Conservation (phyloP, 2,888 invertebrate species). For the Microctonus aethiopoides region DNA sequence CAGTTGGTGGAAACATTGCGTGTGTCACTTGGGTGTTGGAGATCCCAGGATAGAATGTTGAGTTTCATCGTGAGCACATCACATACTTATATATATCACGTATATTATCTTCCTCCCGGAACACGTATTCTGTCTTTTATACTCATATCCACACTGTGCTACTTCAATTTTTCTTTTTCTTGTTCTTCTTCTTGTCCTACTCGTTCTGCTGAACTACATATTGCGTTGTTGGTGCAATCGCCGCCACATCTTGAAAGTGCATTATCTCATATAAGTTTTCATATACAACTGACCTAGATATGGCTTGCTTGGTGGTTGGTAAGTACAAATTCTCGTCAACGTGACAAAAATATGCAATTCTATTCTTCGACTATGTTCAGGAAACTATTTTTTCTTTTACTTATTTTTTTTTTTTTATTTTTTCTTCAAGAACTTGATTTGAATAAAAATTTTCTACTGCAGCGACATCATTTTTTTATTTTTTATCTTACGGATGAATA, state of each 20-base stretch:
- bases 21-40: conserved; percentile 35
- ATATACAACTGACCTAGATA: neutral
- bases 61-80: conserved; percentile 1
- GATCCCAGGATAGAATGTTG: conserved; percentile 16
- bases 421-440: neutral
- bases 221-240: neutral
- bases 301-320: neutral
- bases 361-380: neutral
- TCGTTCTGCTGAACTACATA: conserved; percentile 3
- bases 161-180: conserved; percentile 24
- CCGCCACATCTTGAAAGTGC: neutral
- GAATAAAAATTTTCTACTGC: neutral
- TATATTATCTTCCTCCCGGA: conserved; percentile 21
- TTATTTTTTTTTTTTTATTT: too few species aligned
- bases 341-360: neutral
- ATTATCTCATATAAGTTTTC: conserved; percentile 1
- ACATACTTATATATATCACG: conserved; percentile 29
- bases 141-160: conserved; percentile 18
- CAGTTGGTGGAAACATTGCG: conserved; percentile 26
- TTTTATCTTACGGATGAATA: too few species aligned
- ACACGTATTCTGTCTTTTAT: conserved; percentile 16
- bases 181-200: neutral
- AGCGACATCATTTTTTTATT: too few species aligned
- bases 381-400: too few species aligned
- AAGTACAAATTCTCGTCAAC: neutral